Conservation (phyloP, 2,113 vertebrate species). For the Mixornis gularis region DNA sequence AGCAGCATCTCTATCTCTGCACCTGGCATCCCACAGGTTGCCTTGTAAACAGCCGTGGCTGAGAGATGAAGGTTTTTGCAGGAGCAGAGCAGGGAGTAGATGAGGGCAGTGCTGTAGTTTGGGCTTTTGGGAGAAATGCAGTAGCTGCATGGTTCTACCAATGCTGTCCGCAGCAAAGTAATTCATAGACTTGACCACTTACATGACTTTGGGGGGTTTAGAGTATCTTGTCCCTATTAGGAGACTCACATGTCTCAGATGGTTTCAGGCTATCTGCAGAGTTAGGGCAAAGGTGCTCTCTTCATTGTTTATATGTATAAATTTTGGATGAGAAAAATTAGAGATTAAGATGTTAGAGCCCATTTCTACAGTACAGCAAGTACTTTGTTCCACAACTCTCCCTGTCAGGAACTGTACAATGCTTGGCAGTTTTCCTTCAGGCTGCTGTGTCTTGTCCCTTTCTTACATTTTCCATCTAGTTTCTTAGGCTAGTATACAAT, state of each 20-base stretch:
- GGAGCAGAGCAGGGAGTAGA: neutral
- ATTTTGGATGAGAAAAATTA: neutral
- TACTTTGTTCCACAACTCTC: neutral
- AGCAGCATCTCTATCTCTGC: neutral
- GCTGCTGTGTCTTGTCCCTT: neutral
- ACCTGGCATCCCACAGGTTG: fast-evolving
- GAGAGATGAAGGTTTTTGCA: neutral
- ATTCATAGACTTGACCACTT: neutral
- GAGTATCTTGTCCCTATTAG: neutral
- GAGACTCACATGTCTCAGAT: neutral
- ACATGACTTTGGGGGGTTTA: fast-evolving
- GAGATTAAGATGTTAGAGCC: neutral
- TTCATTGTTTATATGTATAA: neutral
- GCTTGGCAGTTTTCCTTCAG: neutral
- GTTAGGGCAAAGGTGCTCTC: neutral
- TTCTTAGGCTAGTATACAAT: neutral
- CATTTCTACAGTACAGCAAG: neutral
- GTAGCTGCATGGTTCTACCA: neutral
- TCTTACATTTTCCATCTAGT: neutral
- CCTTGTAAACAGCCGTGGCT: fast-evolving
- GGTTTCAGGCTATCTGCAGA: neutral
- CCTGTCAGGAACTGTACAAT: neutral
- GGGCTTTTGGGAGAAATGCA: neutral
- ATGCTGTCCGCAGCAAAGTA: neutral
- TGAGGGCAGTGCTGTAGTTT: neutral